These are phyloP conservation scores for Drosophila sucinea DNA, from an alignment of 1,140 invertebrate genomes.

Conservation along the genomic window DNA sequence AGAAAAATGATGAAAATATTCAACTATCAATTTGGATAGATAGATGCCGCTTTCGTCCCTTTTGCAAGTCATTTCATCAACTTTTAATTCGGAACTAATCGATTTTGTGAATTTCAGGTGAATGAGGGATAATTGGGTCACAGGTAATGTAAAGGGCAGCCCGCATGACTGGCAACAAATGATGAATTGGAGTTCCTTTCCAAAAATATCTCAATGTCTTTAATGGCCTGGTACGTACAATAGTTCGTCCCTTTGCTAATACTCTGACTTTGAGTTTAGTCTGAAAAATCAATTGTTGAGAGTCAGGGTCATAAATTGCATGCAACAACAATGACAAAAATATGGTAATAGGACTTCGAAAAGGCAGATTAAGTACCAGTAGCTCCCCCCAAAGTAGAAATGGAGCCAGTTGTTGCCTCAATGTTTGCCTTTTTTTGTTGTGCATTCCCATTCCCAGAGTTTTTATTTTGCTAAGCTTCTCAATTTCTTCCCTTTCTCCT, in stretches of 20 bases:
- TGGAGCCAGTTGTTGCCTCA: background rate
- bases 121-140: slow-evolving; percentile 8
- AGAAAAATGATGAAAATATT: slow-evolving; percentile 14
- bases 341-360: slow-evolving; percentile 10
- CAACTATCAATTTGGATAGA: slow-evolving; percentile 1
- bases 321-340: slow-evolving; percentile 29
- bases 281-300: slow-evolving; percentile 24
- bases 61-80: background rate
- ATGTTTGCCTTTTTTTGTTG: slow-evolving; percentile 16
- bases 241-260: slow-evolving; percentile 18
- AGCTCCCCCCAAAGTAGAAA: background rate
- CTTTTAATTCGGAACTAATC: background rate
- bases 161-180: slow-evolving; percentile 16
- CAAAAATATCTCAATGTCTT: background rate
- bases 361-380: slow-evolving; percentile 9
- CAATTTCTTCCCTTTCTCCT: slow-evolving; percentile 8
- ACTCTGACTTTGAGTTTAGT: slow-evolving; percentile 31
- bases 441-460: background rate
- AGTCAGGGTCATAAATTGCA: slow-evolving; percentile 25
- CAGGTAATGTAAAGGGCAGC: background rate
- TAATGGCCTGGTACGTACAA: background rate
- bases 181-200: background rate
- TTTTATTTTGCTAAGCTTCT: slow-evolving; percentile 39
- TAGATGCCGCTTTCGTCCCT: background rate
- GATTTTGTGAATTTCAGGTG: background rate